Percentiles rank a stretch among this genome's conserved stretches.
phyloP scores from a whole-genome alignment of 2,113 vertebrate genomes.

The Acanthochromis polyacanthus region DNA sequence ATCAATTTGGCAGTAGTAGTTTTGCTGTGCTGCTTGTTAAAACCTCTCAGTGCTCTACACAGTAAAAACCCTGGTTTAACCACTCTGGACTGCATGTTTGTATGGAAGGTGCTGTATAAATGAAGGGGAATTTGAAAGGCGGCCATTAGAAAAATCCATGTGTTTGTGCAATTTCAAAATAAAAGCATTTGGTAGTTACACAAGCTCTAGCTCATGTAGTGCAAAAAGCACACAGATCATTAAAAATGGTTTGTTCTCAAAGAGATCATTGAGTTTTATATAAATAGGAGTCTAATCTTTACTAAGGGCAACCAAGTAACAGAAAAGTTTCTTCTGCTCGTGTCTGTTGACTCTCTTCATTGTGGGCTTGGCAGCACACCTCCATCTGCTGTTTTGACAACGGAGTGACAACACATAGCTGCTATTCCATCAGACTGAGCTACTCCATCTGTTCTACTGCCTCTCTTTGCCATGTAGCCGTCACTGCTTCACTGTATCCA shows the following conservation, averaged over 20 bases:
- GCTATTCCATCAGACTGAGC: conserved; percentile 56
- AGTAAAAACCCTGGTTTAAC: too few species aligned
- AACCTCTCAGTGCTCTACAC: too few species aligned
- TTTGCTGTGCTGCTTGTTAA: too few species aligned
- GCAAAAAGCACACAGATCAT: not conserved
- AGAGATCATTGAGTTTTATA: not conserved
- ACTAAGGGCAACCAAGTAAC: not conserved
- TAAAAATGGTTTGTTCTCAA: not conserved
- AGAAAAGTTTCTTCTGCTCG: conserved; percentile 34
- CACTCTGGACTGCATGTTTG: too few species aligned
- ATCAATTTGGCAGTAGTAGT: too few species aligned
- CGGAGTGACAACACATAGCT: conserved; percentile 59
- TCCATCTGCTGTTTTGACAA: conserved; percentile 82
- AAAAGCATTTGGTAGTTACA: too few species aligned
- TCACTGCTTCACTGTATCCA: conserved; percentile 51
- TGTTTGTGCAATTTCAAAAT: too few species aligned
- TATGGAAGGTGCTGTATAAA: too few species aligned
- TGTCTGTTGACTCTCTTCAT: conserved; percentile 32
- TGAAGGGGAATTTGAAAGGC: too few species aligned
- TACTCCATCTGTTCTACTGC: conserved; percentile 75
- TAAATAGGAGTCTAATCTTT: not conserved
- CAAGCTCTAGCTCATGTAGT: too few species aligned
- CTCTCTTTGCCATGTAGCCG: conserved; percentile 36
- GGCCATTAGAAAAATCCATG: too few species aligned
- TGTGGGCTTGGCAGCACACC: conserved; percentile 52